A percentile compares a stretch with the other conserved stretches of the same genome.
Evolutionary conservation across 1,140 invertebrate genomes (phyloP).

Genomic region (Parapsyche elsis): DNA sequence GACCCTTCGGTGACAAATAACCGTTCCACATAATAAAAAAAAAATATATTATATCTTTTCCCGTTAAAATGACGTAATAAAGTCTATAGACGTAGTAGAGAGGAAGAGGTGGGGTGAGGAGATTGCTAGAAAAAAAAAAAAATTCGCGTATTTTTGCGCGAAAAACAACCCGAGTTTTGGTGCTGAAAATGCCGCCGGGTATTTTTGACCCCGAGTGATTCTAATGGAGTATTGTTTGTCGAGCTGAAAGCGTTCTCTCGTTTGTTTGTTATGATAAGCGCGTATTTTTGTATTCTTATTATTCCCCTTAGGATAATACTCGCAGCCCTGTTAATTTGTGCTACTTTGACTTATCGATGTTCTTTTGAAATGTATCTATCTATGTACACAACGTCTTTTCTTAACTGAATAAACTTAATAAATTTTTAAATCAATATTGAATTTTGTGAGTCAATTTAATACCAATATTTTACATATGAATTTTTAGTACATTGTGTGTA

Average conservation of each 20-base stretch:
- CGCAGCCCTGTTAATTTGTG: neutral
- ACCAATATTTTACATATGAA: no score
- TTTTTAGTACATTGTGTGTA: no score
- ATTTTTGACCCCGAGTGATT: slow-evolving; percentile 19
- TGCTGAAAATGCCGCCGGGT: no score
- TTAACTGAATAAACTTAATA: no score
- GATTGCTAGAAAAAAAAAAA: no score
- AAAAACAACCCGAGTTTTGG: no score
- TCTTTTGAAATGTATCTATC: neutral
- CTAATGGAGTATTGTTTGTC: slow-evolving; percentile 40
- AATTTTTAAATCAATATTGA: no score
- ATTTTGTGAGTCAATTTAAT: no score
- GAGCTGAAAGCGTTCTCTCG: slow-evolving; percentile 33
- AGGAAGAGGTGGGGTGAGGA: no score
- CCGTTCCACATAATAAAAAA: slow-evolving; percentile 11
- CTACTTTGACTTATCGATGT: neutral
- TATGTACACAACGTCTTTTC: neutral
- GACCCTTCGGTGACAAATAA: slow-evolving; percentile 28
- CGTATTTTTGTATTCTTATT: slow-evolving; percentile 19
- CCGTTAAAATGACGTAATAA: no score
- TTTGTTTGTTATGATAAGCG: slow-evolving; percentile 18
- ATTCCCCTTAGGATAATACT: neutral
- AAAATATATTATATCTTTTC: neutral
- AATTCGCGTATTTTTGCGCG: no score
- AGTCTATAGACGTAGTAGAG: no score